A percentile compares a stretch with the other conserved stretches of the same genome.
phyloP scores from a whole-genome alignment of 1,140 invertebrate species.

The Drosophila biarmipes region DNA sequence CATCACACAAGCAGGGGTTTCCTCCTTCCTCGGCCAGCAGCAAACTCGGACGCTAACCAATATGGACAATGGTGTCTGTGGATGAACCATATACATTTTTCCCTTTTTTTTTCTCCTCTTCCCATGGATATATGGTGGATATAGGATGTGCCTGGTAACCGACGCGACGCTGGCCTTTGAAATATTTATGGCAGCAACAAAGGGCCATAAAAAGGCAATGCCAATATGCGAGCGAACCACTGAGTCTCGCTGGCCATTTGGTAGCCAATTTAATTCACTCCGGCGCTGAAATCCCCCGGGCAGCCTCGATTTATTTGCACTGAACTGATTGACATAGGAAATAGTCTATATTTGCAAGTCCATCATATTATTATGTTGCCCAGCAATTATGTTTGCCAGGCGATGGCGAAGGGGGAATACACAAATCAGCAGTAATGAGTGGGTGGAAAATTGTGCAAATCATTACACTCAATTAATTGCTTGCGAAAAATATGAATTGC shows the following conservation, averaged over 20 bases:
- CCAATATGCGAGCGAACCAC: constrained; percentile 42
- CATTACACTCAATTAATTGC: constrained; percentile 58
- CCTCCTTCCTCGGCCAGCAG: constrained; percentile 2
- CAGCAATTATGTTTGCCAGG: constrained; percentile 40
- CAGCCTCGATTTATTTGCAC: constrained; percentile 37
- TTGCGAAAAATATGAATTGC: constrained; percentile 49
- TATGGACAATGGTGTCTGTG: constrained; percentile 28
- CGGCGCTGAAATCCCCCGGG: not conserved
- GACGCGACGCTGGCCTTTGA: constrained; percentile 41
- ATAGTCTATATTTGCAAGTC: constrained; percentile 32
- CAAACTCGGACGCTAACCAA: constrained; percentile 40
- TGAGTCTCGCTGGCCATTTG: constrained; percentile 37
- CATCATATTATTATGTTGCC: constrained; percentile 36
- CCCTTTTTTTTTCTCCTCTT: not conserved
- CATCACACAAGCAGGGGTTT: constrained; percentile 28
- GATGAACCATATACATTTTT: constrained; percentile 16
- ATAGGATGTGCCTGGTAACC: constrained; percentile 11
- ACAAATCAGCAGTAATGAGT: constrained; percentile 21
- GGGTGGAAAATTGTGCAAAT: constrained; percentile 44
- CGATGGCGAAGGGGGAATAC: too few species aligned
- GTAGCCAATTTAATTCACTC: constrained; percentile 51
- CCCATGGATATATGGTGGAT: too few species aligned
- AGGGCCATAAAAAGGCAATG: constrained; percentile 45
- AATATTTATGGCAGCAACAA: constrained; percentile 53
- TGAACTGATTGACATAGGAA: constrained; percentile 42